Evolutionary conservation across 1,140 invertebrate species (phyloP), one percentile per base, ranked within the genome.

Genomic region (Aphelenchoides fujianensis): DNA sequence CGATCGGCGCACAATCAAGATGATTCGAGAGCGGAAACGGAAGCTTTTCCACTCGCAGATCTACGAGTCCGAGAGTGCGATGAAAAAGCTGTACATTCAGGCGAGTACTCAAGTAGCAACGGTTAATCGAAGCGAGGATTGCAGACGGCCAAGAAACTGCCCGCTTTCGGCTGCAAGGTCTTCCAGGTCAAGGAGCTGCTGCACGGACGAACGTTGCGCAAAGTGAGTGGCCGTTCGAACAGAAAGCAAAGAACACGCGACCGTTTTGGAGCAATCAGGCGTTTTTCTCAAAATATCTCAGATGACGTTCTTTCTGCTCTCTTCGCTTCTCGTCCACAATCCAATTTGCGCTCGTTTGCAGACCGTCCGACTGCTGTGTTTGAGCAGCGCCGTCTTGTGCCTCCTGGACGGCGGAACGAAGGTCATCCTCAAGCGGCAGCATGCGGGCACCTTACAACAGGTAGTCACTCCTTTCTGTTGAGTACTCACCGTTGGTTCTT

Each of bases 131-230:
- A 55, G 23, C 36, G 53, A 52, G 7, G 9, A 12, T 54, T 80
- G 68, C 63, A 82, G 79, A 83, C 80, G 2, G 81, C 79, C 78
- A 88, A 88, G 73, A 86, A 89, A 59, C 84, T 91, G 41, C 89
- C 89, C 2, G 87, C 88, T 2, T 90, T 88, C 83, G 88, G 89
- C 5, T 90, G 89, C 82, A 88, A 89, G 74, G 85, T 91, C 2
- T 90, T 89, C 76, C 87, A 89, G 74, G 90, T 91, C 3, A 90
- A 90, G 81, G 90, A 91, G 79, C 82, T 90, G 2, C 85, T 90
- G 0, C 81, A 89, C 57, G 88, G 88, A 67, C 88, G 89, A 74
- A 89, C 89, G 5, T 88, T 89, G 72, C 88, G 89, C 82, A 90
- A 89, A 88, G 89, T 89, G 80, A 74, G 62, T n/a, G n/a, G n/a